Conservation (phyloP, 2,888 invertebrate species). For the Apodemia hepburni region DNA sequence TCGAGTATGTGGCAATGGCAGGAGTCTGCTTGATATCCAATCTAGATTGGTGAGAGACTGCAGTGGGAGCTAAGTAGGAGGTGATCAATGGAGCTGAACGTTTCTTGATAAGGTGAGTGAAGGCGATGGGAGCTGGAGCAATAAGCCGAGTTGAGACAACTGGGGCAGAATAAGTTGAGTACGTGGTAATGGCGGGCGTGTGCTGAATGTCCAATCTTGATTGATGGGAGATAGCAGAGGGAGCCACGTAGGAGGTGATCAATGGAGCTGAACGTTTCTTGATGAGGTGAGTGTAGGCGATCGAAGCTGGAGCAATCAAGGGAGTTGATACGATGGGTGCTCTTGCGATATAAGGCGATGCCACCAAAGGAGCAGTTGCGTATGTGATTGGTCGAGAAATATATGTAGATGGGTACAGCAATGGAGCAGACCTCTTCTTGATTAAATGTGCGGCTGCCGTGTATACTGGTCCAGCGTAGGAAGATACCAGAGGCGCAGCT, state of each 20-base stretch:
- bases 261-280: conserved; percentile 51
- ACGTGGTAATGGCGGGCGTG: conserved; percentile 40
- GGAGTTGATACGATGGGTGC: conserved; percentile 43
- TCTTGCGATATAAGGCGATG: conserved; percentile 29
- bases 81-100: conserved; percentile 42
- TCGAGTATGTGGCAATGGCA: conserved; percentile 39
- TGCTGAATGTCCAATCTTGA: conserved; percentile 46
- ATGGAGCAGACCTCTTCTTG: conserved; percentile 42
- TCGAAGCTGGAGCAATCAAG: conserved; percentile 39
- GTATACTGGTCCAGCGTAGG: conserved; percentile 33
- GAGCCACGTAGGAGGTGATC: conserved; percentile 40
- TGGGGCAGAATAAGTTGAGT: conserved; percentile 38
- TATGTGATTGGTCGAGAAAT: conserved; percentile 26
- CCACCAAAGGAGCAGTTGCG: conserved; percentile 29
- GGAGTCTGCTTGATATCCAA: conserved; percentile 42
- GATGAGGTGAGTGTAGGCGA: conserved; percentile 48
- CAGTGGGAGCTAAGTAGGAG: conserved; percentile 44
- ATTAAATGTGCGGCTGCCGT: conserved; percentile 45
- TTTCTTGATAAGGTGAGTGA: conserved; percentile 54
- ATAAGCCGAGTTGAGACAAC: conserved; percentile 42
- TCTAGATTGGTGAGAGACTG: conserved; percentile 47
- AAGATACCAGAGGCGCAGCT: conserved; percentile 37
- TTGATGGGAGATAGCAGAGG: conserved; percentile 45
- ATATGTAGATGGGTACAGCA: conserved; percentile 37
- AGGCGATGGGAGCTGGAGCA: conserved; percentile 41